Evolutionary conservation across 2,113 vertebrate species (phyloP).

Genomic region (Sturnus vulgaris): DNA sequence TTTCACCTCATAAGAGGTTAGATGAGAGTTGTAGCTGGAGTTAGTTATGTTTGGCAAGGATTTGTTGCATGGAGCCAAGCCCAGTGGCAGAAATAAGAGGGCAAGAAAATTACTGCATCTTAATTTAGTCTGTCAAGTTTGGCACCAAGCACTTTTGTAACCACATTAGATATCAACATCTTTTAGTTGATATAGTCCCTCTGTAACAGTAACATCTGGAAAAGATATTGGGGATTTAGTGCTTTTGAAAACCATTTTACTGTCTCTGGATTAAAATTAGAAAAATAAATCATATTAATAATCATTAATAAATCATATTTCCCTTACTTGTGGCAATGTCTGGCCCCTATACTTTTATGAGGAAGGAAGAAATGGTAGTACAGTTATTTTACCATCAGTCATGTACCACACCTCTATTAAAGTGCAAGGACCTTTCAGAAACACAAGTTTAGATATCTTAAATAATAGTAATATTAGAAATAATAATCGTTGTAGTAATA

Average conservation of each 20-base stretch:
- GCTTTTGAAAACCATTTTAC: background rate
- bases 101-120: background rate
- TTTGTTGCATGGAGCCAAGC: background rate
- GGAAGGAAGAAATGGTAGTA: background rate
- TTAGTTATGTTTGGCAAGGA: background rate
- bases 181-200: background rate
- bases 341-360: background rate
- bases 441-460: background rate
- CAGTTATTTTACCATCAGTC: background rate
- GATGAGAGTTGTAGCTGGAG: background rate
- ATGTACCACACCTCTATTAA: background rate
- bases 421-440: background rate
- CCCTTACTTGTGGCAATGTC: background rate
- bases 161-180: background rate
- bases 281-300: background rate
- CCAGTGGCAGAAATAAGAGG: background rate
- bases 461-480: background rate
- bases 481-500: accelerated
- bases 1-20: background rate
- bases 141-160: background rate
- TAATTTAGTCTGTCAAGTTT: background rate
- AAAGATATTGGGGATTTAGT: background rate
- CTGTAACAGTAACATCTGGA: background rate
- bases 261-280: background rate
- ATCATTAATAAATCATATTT: background rate